A percentile compares a stretch with the other conserved stretches of the same genome.
Conservation (phyloP, 2,888 invertebrate genomes). For the Sinelater perroti region DNA sequence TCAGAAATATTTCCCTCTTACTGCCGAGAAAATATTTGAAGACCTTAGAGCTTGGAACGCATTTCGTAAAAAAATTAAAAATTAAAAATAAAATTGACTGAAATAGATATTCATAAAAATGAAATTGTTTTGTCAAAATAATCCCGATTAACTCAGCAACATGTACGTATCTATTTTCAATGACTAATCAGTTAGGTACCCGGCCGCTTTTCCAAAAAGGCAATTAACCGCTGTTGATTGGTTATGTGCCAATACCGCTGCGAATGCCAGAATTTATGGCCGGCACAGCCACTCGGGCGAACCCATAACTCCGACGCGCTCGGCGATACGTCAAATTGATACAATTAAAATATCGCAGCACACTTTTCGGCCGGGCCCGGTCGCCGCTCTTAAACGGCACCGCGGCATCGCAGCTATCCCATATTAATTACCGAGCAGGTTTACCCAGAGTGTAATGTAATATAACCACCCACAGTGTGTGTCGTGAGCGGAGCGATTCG, state of each 20-base stretch:
- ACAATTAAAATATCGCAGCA: conserved; percentile 39
- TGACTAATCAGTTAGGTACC: no score
- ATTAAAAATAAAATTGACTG: no score
- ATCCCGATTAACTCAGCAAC: neutral
- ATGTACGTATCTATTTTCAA: no score
- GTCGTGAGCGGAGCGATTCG: conserved; percentile 41
- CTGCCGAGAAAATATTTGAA: no score
- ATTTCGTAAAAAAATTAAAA: no score
- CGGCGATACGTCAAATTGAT: conserved; percentile 26
- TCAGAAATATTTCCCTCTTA: no score
- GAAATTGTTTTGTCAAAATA: neutral
- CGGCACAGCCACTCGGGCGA: neutral
- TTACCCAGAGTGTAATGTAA: conserved; percentile 43
- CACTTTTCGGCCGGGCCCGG: conserved; percentile 37
- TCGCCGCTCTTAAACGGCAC: conserved; percentile 38
- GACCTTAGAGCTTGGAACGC: no score
- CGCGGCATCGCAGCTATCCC: conserved; percentile 38
- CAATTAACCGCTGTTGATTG: neutral
- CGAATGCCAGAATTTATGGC: conserved; percentile 1
- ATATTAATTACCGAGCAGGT: conserved; percentile 42
- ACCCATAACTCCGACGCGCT: conserved; percentile 1
- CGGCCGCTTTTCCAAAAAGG: neutral
- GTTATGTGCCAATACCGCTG: conserved; percentile 1
- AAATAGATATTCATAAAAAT: no score
- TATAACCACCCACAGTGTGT: conserved; percentile 47